Evolutionary conservation across 1,140 invertebrate species (phyloP), one percentile per base, ranked within the genome.

Genomic region (Caenorhabditis latens): DNA sequence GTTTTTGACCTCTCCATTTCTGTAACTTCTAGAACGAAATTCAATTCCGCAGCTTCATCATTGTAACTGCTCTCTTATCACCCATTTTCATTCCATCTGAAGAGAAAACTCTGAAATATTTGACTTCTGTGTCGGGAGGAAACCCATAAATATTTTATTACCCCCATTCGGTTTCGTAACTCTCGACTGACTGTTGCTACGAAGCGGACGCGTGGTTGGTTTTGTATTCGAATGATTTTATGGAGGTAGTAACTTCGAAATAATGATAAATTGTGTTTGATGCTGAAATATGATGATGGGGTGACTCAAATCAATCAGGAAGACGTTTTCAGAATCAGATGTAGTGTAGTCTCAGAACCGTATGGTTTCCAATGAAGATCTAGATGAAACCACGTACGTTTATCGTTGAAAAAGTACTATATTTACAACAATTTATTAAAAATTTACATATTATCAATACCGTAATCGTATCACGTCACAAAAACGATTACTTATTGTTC

Each of bases 241-340:
- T 58, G 57, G 57, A 53, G 16, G 50, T 13, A 53, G 57, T n/a
- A 58, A 0, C 16, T 21, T 9, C 4, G 4, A 13, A 53, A 21
- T 21, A 8, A n/a, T 16, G n/a, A n/a, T 8, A n/a, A 11, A 53
- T 19, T 58, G n/a, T 32, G 11, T 63, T 7, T 63, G 24, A 40
- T 63, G 61, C 14, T 63, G 61, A 63, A 63, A 63, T 63, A 63
- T 63, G 61, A 58, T 58, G 57, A 63, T 63, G 61, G 61, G 61
- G 61, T 63, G 61, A 63, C 61, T 32, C 61, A 63, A 14, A 21
- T 58, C 9, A 9, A 58, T 58, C 55, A 58, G 1, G 6, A 58
- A 58, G 14, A 58, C 55, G 6, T 16, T 58, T 16, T 53, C 16
- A 53, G 50, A 53, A 16, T 13, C 50, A 13, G 50, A 53, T 13